These are phyloP conservation scores for Palaemon carinicauda DNA, from an alignment of 1,140 invertebrate species.

Conservation along the genomic window DNA sequence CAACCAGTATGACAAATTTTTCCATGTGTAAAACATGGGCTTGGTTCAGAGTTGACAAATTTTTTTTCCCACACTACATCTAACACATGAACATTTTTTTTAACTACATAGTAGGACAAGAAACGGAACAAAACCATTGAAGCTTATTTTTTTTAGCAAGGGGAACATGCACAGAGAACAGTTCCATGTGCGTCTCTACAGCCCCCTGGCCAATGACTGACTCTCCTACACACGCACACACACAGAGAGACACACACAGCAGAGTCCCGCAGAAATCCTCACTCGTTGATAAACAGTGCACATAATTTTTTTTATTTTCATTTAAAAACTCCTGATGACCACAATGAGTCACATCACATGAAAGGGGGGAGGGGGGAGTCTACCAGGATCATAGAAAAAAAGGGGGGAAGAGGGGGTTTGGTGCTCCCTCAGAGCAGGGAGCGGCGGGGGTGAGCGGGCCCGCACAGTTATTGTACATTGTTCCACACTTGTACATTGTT, in stretches of 20 bases:
- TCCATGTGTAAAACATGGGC: slow-evolving; percentile 31
- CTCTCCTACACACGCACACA: slow-evolving; percentile 15
- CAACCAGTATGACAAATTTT: slow-evolving; percentile 24
- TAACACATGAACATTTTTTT: slow-evolving; percentile 55
- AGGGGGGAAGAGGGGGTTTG: slow-evolving; percentile 30
- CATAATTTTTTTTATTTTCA: not conserved
- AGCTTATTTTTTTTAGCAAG: slow-evolving; percentile 25
- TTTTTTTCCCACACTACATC: slow-evolving; percentile 54
- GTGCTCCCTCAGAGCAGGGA: slow-evolving; percentile 17
- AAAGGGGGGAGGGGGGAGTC: not conserved
- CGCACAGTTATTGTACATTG: slow-evolving; percentile 22
- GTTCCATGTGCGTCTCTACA: not conserved
- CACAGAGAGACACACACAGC: not conserved
- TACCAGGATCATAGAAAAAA: slow-evolving; percentile 45
- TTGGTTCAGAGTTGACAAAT: slow-evolving; percentile 45
- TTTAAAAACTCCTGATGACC: slow-evolving; percentile 13
- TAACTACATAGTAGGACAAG: slow-evolving; percentile 56
- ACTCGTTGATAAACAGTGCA: slow-evolving; percentile 16
- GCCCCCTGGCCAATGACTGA: not conserved
- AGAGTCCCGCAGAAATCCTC: not conserved
- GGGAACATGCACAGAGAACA: slow-evolving; percentile 40
- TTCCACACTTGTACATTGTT: slow-evolving; percentile 26
- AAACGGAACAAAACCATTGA: slow-evolving; percentile 53
- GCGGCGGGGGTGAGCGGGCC: slow-evolving; percentile 28
- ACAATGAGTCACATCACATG: slow-evolving; percentile 23